Percentiles rank a stretch among this genome's conserved stretches.
Evolutionary conservation across 1,140 invertebrate species (phyloP).

Genomic region (Lethocerus indicus): DNA sequence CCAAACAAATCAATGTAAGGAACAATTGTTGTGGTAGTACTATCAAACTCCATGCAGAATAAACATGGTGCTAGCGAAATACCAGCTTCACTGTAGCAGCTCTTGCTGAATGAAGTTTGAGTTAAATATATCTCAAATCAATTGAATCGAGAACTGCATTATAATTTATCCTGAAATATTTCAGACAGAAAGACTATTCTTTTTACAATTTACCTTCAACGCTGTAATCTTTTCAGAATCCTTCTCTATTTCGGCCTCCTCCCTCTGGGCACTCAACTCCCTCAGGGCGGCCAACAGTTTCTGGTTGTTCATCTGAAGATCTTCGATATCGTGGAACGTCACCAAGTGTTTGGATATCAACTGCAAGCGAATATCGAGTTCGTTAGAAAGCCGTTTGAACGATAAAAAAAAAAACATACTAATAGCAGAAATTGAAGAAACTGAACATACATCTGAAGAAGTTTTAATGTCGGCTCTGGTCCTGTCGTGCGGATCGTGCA

Average conservation of each 20-base stretch:
- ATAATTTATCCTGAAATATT: no score
- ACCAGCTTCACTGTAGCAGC: no score
- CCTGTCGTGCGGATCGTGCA: constrained; percentile 5
- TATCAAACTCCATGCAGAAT: no score
- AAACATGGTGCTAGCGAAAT: no score
- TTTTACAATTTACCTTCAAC: constrained; percentile 9
- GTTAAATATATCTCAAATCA: no score
- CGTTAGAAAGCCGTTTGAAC: neutral
- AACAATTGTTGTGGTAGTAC: no score
- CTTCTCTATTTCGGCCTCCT: constrained; percentile 31
- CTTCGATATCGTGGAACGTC: constrained; percentile 73
- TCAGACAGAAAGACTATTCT: no score
- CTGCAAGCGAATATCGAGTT: constrained; percentile 20
- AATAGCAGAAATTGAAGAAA: neutral
- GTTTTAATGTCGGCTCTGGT: constrained; percentile 11
- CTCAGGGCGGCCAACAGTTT: constrained; percentile 62
- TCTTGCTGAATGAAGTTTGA: no score
- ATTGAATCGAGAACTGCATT: no score
- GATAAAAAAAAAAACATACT: no score
- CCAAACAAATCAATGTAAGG: no score
- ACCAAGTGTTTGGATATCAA: constrained; percentile 72
- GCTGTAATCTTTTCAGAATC: constrained; percentile 11
- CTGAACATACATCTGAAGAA: constrained; percentile 16
- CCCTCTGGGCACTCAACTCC: constrained; percentile 62
- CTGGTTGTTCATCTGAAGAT: constrained; percentile 74